Percentiles rank a stretch among this genome's conserved stretches.
Evolutionary conservation across 2,113 vertebrate species (phyloP).

Genomic region (Megalops atlanticus): DNA sequence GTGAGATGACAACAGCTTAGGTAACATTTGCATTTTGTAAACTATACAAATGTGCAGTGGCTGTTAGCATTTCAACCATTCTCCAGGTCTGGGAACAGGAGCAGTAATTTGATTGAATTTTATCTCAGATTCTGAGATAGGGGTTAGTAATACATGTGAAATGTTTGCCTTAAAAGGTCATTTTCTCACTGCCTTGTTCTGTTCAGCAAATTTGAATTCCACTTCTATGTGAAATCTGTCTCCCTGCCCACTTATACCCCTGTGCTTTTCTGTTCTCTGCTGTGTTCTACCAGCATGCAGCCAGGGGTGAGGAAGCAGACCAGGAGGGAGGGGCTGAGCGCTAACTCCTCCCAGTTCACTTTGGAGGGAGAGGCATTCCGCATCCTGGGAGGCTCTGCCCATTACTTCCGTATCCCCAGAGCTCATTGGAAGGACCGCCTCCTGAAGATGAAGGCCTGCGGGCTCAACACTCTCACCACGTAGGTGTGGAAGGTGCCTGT

Average conservation of each 20-base stretch:
- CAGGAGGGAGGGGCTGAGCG: slow-evolving; percentile 71
- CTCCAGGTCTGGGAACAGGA: too few relatives aligned
- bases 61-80: too few relatives aligned
- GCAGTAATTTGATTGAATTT: too few relatives aligned
- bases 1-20: background rate
- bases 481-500: slow-evolving; percentile 52
- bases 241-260: background rate
- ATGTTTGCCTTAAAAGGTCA: too few relatives aligned
- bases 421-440: slow-evolving; percentile 87
- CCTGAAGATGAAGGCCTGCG: slow-evolving; percentile 73
- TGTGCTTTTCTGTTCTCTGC: background rate
- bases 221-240: background rate
- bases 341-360: slow-evolving; percentile 71
- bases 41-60: background rate
- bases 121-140: too few relatives aligned
- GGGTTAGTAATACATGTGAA: too few relatives aligned
- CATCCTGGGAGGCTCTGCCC: slow-evolving; percentile 84
- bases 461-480: slow-evolving; percentile 91
- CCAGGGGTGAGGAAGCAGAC: slow-evolving; percentile 38
- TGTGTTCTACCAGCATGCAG: background rate
- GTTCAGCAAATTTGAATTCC: too few relatives aligned
- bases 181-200: too few relatives aligned
- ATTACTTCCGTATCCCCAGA: slow-evolving; percentile 84
- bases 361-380: slow-evolving; percentile 76
- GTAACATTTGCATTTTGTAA: background rate